These are phyloP conservation scores for Zele albiditarsus DNA, from an alignment of 2,888 invertebrate species.

Conservation along the genomic window DNA sequence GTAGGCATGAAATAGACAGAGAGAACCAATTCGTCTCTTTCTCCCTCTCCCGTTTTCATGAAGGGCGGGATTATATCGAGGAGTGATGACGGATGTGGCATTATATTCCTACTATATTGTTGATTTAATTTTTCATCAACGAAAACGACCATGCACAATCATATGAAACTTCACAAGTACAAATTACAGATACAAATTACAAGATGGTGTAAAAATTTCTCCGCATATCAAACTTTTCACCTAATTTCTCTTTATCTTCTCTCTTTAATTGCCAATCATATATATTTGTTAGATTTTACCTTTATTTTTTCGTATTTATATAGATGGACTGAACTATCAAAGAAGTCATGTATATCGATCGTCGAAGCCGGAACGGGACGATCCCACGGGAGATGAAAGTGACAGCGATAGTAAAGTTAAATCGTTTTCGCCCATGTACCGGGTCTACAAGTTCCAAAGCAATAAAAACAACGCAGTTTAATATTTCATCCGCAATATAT, in stretches of 20 bases:
- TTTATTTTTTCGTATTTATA: slow-evolving; percentile 29
- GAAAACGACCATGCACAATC: too few species aligned
- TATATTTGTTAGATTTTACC: slow-evolving; percentile 1
- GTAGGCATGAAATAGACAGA: too few species aligned
- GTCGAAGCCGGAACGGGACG: slow-evolving; percentile 65
- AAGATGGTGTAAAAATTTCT: too few species aligned
- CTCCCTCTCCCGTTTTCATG: too few species aligned
- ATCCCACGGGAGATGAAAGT: slow-evolving; percentile 64
- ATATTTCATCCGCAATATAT: neutral
- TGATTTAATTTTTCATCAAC: too few species aligned
- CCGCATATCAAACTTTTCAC: too few species aligned
- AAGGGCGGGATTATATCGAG: too few species aligned
- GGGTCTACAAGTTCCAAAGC: slow-evolving; percentile 61
- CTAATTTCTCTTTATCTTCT: neutral
- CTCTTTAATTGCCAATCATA: neutral
- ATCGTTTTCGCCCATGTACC: slow-evolving; percentile 64
- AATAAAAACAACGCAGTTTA: neutral
- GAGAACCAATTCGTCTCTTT: too few species aligned
- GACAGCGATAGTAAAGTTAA: slow-evolving; percentile 60
- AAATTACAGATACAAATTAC: too few species aligned
- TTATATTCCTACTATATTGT: too few species aligned
- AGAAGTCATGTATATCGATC: slow-evolving; percentile 65
- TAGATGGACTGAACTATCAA: slow-evolving; percentile 56
- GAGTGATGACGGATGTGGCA: too few species aligned
- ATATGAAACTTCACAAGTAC: too few species aligned